Base-by-base conservation (phyloP, 35 echinoderm and acorn worm species). In the Apostichopus japonicus region DNA sequence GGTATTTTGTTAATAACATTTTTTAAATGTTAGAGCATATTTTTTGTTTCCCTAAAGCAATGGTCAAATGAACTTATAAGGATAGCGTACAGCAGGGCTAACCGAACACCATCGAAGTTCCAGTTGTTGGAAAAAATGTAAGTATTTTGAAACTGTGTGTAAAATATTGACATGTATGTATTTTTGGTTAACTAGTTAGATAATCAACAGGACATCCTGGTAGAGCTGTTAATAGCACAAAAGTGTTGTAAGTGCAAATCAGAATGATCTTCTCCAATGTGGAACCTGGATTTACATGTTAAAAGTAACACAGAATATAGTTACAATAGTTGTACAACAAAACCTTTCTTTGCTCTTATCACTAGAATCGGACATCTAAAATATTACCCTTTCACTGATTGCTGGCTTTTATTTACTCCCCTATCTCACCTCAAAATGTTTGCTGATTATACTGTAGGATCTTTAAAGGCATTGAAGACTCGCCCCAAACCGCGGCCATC, bases 61-160 rank as follows among this genome's bases (percentile, higher is more conserved):
- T 90, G 88, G 88, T 54, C 88, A 52, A 90, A 78, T 10, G 88
- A 90, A 56, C n/a, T 90, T 51, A 24, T 90, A 14, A 27, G 88
- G n/a, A 90, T 90, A 54, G 65, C 88, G 10, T 90, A 90, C 88
- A 90, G 88, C 67, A 16, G 67, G 14, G 33, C 88, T 16, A 78
- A 78, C 65, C 65, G 52, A 24, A 90, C 65, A 67, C 88, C 88
- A 77, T 90, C 88, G 44, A 90, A 78, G 77, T 75, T 78, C 33
- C 88, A 90, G 23, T 70, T 90, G 19, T 33, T 90, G 88, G 88
- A 90, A 8, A 90, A 78, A 51, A 90, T 90, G 88, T 90, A 78
- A 90, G 88, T 90, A 67, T 44, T 44, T 44, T 44, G 33, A 44
- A 44, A n/a, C n/a, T n/a, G n/a, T n/a, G 33, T 44, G 33, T 44